A percentile compares a stretch with the other conserved stretches of the same genome.
These are phyloP conservation scores for Leucoraja erinaceus DNA, from an alignment of 2,113 vertebrate species.

Conservation along the genomic window DNA sequence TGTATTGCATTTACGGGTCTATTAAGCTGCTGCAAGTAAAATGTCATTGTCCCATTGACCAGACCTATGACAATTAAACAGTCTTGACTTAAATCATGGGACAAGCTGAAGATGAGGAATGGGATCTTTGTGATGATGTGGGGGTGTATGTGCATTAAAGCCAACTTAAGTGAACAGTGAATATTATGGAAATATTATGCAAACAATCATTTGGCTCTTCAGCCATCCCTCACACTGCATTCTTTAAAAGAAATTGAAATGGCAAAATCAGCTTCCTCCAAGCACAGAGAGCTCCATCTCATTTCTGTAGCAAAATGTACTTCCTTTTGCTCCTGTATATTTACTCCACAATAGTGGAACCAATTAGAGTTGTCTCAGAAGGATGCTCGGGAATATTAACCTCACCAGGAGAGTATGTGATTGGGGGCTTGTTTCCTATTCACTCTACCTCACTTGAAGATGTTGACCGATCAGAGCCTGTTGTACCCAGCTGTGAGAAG, in stretches of 20 bases:
- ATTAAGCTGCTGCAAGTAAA: too few species aligned
- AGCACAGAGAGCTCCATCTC: not conserved
- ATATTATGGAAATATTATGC: constrained; percentile 16
- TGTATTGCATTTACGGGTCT: too few species aligned
- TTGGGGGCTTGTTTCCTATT: constrained; percentile 29
- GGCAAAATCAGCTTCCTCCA: not conserved
- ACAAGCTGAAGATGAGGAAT: too few species aligned
- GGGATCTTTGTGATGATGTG: too few species aligned
- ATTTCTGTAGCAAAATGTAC: not conserved
- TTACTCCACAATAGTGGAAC: too few species aligned
- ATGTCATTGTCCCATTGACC: too few species aligned
- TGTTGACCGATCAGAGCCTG: not conserved
- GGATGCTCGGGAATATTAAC: not conserved
- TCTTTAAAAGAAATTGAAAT: not conserved
- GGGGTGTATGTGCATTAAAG: not conserved
- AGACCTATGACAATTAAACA: too few species aligned
- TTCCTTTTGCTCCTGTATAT: not conserved
- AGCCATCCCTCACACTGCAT: not conserved
- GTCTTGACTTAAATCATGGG: too few species aligned
- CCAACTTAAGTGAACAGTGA: not conserved
- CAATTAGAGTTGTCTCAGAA: not conserved
- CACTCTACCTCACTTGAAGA: not conserved
- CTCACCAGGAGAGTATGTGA: constrained; percentile 18
- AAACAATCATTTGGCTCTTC: not conserved
- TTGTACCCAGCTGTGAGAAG: not conserved